Evolutionary conservation across 1,140 invertebrate species (phyloP).

Genomic region (Drosophila sulfurigaster): DNA sequence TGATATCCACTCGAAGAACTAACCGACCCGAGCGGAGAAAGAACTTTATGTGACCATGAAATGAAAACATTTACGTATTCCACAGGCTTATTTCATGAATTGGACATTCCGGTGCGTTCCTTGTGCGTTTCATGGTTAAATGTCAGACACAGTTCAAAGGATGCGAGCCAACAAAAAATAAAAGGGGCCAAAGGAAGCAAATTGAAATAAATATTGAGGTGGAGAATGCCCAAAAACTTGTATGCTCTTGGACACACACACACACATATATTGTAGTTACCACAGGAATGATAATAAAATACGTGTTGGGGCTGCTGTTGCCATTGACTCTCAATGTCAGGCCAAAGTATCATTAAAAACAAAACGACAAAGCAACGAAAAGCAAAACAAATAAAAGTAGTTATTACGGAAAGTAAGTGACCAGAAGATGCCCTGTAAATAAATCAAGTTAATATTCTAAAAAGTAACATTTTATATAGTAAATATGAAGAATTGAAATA

Average conservation of each 20-base stretch:
- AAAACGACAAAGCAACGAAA: constrained; percentile 22
- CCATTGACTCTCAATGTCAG: constrained; percentile 29
- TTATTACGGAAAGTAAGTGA: background rate
- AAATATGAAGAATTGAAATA: background rate
- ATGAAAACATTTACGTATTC: constrained; percentile 20
- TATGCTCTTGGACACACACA: constrained; percentile 6
- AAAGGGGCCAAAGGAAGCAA: constrained; percentile 1
- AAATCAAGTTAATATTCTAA: too few relatives aligned
- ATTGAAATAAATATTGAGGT: constrained; percentile 46
- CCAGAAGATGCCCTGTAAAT: background rate
- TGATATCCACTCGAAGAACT: constrained; percentile 13
- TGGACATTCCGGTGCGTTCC: background rate
- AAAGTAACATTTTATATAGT: background rate
- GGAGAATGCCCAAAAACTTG: constrained; percentile 47
- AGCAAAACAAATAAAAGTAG: background rate
- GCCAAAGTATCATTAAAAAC: constrained; percentile 46
- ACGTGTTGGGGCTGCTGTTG: constrained; percentile 37
- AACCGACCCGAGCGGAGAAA: background rate
- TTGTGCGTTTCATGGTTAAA: constrained; percentile 22
- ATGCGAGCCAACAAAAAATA: background rate
- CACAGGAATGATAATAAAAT: constrained; percentile 78
- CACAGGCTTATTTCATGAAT: constrained; percentile 29
- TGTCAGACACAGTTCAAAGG: constrained; percentile 30
- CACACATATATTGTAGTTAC: constrained; percentile 30
- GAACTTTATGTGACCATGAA: constrained; percentile 13